A percentile compares a stretch with the other conserved stretches of the same genome.
phyloP scores from a whole-genome alignment of 2,888 invertebrate genomes.

The Ectemnius continuus region DNA sequence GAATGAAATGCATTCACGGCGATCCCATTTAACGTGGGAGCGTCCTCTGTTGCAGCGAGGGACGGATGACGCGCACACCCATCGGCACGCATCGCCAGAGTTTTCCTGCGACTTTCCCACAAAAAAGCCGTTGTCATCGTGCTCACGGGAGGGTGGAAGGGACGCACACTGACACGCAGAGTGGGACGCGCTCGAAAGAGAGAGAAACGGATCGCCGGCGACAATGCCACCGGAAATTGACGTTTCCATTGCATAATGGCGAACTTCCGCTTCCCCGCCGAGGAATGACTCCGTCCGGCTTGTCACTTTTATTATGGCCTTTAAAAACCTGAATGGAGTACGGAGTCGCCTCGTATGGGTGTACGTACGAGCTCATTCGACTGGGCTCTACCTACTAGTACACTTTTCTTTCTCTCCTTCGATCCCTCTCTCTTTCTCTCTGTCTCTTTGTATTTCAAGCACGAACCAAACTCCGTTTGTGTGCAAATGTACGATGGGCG shows the following conservation, averaged over 20 bases:
- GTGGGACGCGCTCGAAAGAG: conserved; percentile 40
- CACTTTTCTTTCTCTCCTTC: too few species aligned
- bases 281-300: conserved; percentile 69
- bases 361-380: conserved; percentile 24
- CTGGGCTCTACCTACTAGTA: too few species aligned
- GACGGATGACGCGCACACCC: neutral
- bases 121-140: conserved; percentile 13
- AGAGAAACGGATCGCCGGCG: conserved; percentile 59
- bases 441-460: too few species aligned
- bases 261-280: conserved; percentile 71
- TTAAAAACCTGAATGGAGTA: conserved; percentile 66
- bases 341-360: conserved; percentile 40
- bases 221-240: conserved; percentile 68
- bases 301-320: conserved; percentile 67
- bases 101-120: conserved; percentile 36
- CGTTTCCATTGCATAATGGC: conserved; percentile 75
- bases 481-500: too few species aligned
- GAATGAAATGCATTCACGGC: conserved; percentile 24
- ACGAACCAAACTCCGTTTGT: too few species aligned
- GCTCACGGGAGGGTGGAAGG: conserved; percentile 4
- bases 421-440: too few species aligned
- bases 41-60: neutral
- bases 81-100: neutral
- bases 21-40: conserved; percentile 18
- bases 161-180: conserved; percentile 8